Percentiles rank a stretch among this genome's conserved stretches.
Conservation (phyloP, 2,113 vertebrate species). For the Myrmecophaga tridactyla region DNA sequence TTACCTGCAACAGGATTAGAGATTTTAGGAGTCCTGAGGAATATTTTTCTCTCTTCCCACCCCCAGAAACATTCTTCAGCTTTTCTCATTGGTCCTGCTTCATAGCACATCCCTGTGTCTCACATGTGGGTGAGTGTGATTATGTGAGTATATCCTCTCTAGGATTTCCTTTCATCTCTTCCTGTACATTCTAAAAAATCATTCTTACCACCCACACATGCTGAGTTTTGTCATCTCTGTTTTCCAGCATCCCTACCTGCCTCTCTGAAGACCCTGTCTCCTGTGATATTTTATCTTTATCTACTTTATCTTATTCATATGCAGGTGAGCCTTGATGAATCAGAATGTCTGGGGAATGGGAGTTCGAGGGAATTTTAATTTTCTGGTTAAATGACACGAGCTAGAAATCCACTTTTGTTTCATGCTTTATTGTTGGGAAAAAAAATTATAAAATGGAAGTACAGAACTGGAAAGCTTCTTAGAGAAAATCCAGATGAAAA, state of each 20-base stretch:
- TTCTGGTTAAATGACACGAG: slow-evolving; percentile 49
- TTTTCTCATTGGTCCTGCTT: not conserved
- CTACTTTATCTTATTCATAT: slow-evolving; percentile 35
- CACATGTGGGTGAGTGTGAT: not conserved
- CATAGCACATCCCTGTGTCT: slow-evolving; percentile 33
- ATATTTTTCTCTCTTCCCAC: not conserved
- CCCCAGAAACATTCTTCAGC: not conserved
- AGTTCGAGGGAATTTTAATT: slow-evolving; percentile 33
- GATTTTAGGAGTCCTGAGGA: not conserved
- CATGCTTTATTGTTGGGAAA: not conserved
- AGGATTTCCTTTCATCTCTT: slow-evolving; percentile 68
- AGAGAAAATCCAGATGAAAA: not conserved
- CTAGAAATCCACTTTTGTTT: slow-evolving; percentile 48
- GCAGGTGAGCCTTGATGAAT: not conserved
- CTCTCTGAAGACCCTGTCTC: not conserved
- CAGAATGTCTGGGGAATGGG: not conserved
- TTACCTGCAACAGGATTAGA: not conserved
- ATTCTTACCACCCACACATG: slow-evolving; percentile 55
- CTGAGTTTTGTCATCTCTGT: slow-evolving; percentile 40
- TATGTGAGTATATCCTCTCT: slow-evolving; percentile 40
- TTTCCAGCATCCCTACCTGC: not conserved
- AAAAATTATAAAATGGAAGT: not conserved
- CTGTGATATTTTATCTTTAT: slow-evolving; percentile 12
- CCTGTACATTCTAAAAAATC: slow-evolving; percentile 59
- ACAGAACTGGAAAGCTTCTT: not conserved